Evolutionary conservation across 2,797 vertebrate species (phyloP).

Genomic region (Eulemur rubriventer): DNA sequence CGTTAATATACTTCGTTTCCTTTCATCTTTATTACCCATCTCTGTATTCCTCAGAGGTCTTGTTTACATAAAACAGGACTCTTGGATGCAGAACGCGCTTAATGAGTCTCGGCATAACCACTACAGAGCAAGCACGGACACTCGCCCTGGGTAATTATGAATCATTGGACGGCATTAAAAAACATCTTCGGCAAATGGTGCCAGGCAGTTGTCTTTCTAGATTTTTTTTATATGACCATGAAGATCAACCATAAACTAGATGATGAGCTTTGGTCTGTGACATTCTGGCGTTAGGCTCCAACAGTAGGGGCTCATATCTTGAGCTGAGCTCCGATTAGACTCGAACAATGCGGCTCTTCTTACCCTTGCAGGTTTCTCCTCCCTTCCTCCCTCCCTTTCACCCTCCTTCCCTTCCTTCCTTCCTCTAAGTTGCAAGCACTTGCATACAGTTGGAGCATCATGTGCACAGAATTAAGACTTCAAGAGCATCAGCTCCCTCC

Average conservation of each 20-base stretch:
- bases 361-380: background rate
- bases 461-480: background rate
- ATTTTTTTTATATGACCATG: conserved; percentile 66
- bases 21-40: conserved; percentile 88
- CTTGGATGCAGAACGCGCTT: conserved; percentile 79
- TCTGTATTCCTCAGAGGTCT: conserved; percentile 85
- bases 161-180: conserved; percentile 78
- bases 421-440: background rate
- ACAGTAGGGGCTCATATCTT: conserved; percentile 66
- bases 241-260: conserved; percentile 82
- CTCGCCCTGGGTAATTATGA: conserved; percentile 82
- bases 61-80: conserved; percentile 87
- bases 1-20: conserved; percentile 79
- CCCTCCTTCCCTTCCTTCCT: background rate
- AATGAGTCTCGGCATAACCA: conserved; percentile 83
- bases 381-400: background rate
- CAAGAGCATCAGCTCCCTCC: background rate
- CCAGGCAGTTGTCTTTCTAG: conserved; percentile 76
- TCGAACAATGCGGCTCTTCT: conserved; percentile 64
- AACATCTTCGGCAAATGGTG: conserved; percentile 74
- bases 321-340: conserved; percentile 62
- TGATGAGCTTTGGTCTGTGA: conserved; percentile 75
- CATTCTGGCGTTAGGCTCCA: conserved; percentile 72
- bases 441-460: background rate
- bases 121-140: conserved; percentile 72